Evolutionary conservation across 1,140 invertebrate species (phyloP), one percentile per base, ranked within the genome.

Genomic region (Nephotettix cincticeps): DNA sequence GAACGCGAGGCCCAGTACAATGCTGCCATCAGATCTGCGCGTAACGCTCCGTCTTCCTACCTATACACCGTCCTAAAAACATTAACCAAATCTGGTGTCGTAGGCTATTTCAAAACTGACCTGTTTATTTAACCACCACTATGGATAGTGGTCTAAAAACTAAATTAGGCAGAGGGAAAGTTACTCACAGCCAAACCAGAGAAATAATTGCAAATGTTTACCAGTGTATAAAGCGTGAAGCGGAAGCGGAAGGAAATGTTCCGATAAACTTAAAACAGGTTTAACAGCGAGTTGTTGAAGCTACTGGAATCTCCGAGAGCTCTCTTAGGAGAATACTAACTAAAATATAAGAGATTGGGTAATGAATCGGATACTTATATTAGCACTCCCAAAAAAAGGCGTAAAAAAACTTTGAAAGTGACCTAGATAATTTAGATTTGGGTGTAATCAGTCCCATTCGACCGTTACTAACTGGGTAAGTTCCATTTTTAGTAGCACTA

Each of bases 171-270:
- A 47, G 68, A 9, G 29, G 47, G 23, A 70, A 70, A 64, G 56
- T 70, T 6, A 45, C 64, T 32, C 69, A 70, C 36, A 28, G 43
- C 51, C 69, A 63, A 63, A 47, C 69, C 14, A 21, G 58, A n/a
- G 54, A 70, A 64, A 13, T 70, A 23, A 70, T 70, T 14, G 23
- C 25, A 21, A 64, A 70, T 70, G 51, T 70, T n/a, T 61, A 63
- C 56, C 29, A 28, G 14, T 70, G 63, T 54, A 70, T 70, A 56
- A 58, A 61, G 64, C 9, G 32, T 21, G 69, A 70, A 70, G 40
- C 27, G 14, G 32, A 70, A 64, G 23, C 28, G n/a, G n/a, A n/a
- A n/a, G n/a, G n/a, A 25, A 56, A 58, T 25, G 23, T 30, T 17
- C 25, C 36, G 14, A 63, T 63, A 64, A 45, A 32, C 32, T 23